These are phyloP conservation scores for Ectemnius continuus DNA, from an alignment of 2,888 invertebrate species.

Conservation along the genomic window DNA sequence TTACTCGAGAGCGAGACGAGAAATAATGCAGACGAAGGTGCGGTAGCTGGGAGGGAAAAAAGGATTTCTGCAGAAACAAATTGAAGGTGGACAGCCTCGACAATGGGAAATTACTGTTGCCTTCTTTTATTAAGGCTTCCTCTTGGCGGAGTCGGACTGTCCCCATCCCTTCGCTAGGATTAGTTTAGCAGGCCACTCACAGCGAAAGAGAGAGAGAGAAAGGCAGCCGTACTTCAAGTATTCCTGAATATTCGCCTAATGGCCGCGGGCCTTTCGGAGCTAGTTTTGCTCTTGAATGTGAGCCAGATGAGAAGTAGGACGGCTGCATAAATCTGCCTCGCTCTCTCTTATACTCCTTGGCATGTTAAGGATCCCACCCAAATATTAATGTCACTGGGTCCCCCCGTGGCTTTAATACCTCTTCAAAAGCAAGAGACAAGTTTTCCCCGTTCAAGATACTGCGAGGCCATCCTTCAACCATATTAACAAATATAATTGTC, in stretches of 20 bases:
- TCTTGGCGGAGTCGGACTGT: conserved; percentile 32
- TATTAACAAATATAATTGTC: too few relatives aligned
- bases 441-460: too few relatives aligned
- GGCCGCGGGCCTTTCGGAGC: conserved; percentile 50
- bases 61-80: conserved; percentile 46
- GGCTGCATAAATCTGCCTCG: conserved; percentile 18
- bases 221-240: conserved; percentile 22
- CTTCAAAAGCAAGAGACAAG: conserved; percentile 13
- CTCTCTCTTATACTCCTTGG: conserved; percentile 27
- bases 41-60: conserved; percentile 29
- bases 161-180: conserved; percentile 47
- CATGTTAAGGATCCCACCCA: conserved; percentile 34
- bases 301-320: conserved; percentile 53
- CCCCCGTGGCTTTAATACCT: conserved; percentile 51
- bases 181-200: conserved; percentile 46
- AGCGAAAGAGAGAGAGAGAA: conserved; percentile 22
- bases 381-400: conserved; percentile 56
- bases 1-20: conserved; percentile 19
- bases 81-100: conserved; percentile 46
- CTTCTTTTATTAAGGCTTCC: conserved; percentile 40
- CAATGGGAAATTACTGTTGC: conserved; percentile 52
- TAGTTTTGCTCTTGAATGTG: conserved; percentile 59
- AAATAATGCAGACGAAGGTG: conserved; percentile 19
- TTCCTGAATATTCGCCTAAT: conserved; percentile 56
- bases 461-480: too few relatives aligned